Conservation (phyloP, 2,888 invertebrate species). For the Neuroscelio doddi region DNA sequence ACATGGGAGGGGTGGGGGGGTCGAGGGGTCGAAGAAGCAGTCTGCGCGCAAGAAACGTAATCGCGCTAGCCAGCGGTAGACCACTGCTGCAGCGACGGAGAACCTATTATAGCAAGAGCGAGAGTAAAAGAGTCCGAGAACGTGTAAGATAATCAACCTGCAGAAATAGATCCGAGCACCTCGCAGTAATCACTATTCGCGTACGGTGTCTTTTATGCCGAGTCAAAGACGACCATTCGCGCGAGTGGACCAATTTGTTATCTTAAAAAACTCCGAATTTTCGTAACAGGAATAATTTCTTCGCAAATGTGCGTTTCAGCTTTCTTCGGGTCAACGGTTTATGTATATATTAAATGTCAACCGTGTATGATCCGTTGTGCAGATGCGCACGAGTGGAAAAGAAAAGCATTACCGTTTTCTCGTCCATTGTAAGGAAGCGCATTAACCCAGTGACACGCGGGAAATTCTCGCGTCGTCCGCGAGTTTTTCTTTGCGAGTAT, state of each 20-base stretch:
- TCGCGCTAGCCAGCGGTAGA: slow-evolving; percentile 53
- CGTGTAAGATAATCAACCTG: slow-evolving; percentile 70
- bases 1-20: background rate
- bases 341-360: slow-evolving; percentile 44
- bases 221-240: slow-evolving; percentile 31
- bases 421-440: slow-evolving; percentile 40
- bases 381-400: slow-evolving; percentile 40
- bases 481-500: background rate
- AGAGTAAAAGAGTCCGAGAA: slow-evolving; percentile 67
- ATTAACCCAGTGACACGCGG: slow-evolving; percentile 48
- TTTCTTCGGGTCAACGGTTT: slow-evolving; percentile 43
- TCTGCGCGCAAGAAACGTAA: slow-evolving; percentile 61
- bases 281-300: slow-evolving; percentile 6
- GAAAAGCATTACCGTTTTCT: slow-evolving; percentile 47
- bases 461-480: slow-evolving; percentile 33
- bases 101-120: slow-evolving; percentile 66
- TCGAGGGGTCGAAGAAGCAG: slow-evolving; percentile 20
- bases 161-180: slow-evolving; percentile 59
- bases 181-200: slow-evolving; percentile 66
- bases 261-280: too few relatives aligned
- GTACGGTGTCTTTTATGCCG: slow-evolving; percentile 59
- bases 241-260: background rate
- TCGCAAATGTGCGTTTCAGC: slow-evolving; percentile 41
- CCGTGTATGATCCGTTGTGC: slow-evolving; percentile 43
- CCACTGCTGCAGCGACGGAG: slow-evolving; percentile 59